phyloP scores from a whole-genome alignment of 2,888 invertebrate species.

The Calliphora vomitoria region DNA sequence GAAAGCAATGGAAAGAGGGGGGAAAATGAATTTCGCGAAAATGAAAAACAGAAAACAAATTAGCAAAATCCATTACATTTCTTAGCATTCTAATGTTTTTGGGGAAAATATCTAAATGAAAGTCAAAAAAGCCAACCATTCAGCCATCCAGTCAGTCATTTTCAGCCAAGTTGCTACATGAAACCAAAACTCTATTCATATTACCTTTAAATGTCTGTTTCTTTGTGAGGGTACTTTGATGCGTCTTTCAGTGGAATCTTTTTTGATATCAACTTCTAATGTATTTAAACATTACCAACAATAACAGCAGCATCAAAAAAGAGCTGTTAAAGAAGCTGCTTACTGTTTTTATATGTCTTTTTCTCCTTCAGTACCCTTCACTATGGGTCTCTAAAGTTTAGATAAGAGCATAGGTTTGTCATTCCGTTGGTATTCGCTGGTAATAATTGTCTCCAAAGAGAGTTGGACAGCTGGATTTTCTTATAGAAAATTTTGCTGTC shows the following conservation, averaged over 20 bases:
- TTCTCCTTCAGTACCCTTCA: neutral
- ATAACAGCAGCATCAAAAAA: conserved; percentile 36
- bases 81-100: conserved; percentile 30
- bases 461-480: too few species aligned
- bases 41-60: conserved; percentile 61
- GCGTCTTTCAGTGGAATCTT: conserved; percentile 21
- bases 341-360: conserved; percentile 13
- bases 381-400: too few species aligned
- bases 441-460: too few species aligned
- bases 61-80: conserved; percentile 71
- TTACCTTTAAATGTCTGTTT: neutral
- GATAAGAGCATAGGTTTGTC: too few species aligned
- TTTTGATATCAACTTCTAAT: conserved; percentile 51
- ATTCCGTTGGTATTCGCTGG: too few species aligned
- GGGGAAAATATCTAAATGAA: conserved; percentile 1
- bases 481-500: too few species aligned
- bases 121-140: conserved; percentile 49
- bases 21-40: conserved; percentile 49
- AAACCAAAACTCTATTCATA: conserved; percentile 9
- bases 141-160: conserved; percentile 30
- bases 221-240: neutral
- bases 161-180: conserved; percentile 10
- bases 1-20: neutral
- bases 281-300: conserved; percentile 65
- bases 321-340: conserved; percentile 46